Base-by-base conservation (phyloP, 1,140 invertebrate species). In the Anastrepha obliqua region DNA sequence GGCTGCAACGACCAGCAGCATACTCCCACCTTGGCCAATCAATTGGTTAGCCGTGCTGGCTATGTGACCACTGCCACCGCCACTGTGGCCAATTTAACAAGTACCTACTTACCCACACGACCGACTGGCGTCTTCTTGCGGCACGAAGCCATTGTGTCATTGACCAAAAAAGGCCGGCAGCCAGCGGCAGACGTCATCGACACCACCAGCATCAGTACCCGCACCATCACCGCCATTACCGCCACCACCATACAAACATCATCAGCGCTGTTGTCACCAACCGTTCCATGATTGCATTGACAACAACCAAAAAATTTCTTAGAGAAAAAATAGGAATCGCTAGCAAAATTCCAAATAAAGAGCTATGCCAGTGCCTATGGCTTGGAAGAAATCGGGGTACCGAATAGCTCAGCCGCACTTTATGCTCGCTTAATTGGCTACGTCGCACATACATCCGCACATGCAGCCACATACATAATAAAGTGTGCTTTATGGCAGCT, bases 391-490 rank as follows among this genome's bases (percentile, higher is more conserved):
- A 81, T 81, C 47, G 74, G 47, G 74, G 74, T 29, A n/a, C 7
- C n/a, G 39, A 55, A 15, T 81, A n/a, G 47, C 47, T 55, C 44
- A 29, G 47, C 47, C 20, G 74, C 55, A 58, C 85, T 86, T 59
- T 60, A 60, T 86, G 85, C 59, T 42, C 85, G 59, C 59, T 86
- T 86, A 86, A 86, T 86, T 86, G 85, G 85, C 55, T 86, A 86
- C 85, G 85, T 29, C 8, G 59, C 39, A 55, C 74, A 81, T 5
- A 55, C 74, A 55, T 8, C 8, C 74, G 4, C n/a, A 81, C 17
- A 81, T 4, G 8, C 1, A 20, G 4, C 15, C 74, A 81, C 17
- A 81, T 9, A 9, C 74, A 67, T 47, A 29, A 44, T 51, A 55
- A 81, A 81, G 47, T 81, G 74, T 58, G 74, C 74, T 55, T 55